Evolutionary conservation across 2,113 vertebrate species (phyloP).

Genomic region (Archocentrus centrarchus): DNA sequence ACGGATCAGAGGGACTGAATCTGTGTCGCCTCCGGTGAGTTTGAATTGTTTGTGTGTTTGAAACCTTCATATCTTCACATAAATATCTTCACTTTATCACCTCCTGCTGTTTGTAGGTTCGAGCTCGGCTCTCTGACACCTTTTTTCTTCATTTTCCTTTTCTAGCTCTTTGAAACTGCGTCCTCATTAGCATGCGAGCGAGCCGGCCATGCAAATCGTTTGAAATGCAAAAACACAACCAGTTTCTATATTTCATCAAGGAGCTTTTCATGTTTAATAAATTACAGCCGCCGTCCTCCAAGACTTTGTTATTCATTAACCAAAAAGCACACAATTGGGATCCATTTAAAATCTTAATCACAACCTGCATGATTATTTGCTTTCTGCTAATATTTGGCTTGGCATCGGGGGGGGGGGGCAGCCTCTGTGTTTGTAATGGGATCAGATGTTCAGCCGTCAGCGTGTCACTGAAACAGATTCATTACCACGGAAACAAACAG

Average conservation of each 20-base stretch:
- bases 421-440: constrained; percentile 76
- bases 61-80: neutral
- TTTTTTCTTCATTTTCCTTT: constrained; percentile 67
- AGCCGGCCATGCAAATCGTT: constrained; percentile 94
- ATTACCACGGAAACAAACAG: neutral
- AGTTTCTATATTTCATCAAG: constrained; percentile 99
- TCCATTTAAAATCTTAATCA: constrained; percentile 98
- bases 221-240: constrained; percentile 95
- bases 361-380: constrained; percentile 97
- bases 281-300: constrained; percentile 96
- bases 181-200: constrained; percentile 95
- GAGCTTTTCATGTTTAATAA: constrained; percentile 99
- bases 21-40: constrained; percentile 27
- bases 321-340: constrained; percentile 92
- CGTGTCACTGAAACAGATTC: neutral
- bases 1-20: neutral
- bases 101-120: neutral
- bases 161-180: constrained; percentile 90
- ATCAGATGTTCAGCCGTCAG: constrained; percentile 49
- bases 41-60: neutral
- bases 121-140: neutral
- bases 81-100: neutral
- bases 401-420: constrained; percentile 86
- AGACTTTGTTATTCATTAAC: constrained; percentile 99
- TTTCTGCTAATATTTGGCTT: constrained; percentile 94